Percentiles rank a stretch among this genome's conserved stretches.
phyloP scores from a whole-genome alignment of 2,797 vertebrate genomes.

The Hemitrygon akajei region DNA sequence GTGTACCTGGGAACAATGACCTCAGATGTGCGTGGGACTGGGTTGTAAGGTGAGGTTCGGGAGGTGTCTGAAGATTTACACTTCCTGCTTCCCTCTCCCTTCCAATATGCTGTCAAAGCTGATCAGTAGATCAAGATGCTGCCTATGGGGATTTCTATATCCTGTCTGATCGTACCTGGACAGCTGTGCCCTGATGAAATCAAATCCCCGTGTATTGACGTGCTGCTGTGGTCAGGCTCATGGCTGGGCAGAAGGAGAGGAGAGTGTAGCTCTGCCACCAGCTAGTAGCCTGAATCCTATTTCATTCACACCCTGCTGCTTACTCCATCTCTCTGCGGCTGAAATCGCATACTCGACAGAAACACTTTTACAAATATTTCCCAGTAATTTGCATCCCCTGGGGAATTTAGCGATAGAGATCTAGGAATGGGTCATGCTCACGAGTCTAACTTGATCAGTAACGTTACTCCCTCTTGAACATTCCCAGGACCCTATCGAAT shows the following conservation, averaged over 20 bases:
- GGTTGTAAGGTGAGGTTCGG: not conserved
- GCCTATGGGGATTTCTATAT: not conserved
- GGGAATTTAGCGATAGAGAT: too few relatives aligned
- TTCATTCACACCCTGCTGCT: too few relatives aligned
- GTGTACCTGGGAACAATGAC: not conserved
- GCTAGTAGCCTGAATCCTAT: not conserved
- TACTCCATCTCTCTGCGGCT: too few relatives aligned
- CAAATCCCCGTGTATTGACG: not conserved
- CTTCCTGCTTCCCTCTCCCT: not conserved
- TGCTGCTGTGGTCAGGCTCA: not conserved
- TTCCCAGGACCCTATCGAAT: too few relatives aligned
- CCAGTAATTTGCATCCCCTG: too few relatives aligned
- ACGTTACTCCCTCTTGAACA: too few relatives aligned
- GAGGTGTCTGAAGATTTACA: not conserved
- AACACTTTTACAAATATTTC: too few relatives aligned
- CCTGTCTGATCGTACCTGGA: not conserved
- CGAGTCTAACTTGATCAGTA: too few relatives aligned
- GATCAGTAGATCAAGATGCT: not conserved
- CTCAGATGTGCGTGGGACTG: not conserved
- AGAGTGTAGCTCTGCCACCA: not conserved
- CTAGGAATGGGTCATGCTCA: too few relatives aligned
- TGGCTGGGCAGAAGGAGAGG: not conserved
- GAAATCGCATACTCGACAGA: too few relatives aligned
- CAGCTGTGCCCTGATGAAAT: not conserved
- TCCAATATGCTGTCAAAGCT: not conserved